These are phyloP conservation scores for Heteronetta atricapilla DNA, from an alignment of 2,113 vertebrate genomes.

Conservation along the genomic window DNA sequence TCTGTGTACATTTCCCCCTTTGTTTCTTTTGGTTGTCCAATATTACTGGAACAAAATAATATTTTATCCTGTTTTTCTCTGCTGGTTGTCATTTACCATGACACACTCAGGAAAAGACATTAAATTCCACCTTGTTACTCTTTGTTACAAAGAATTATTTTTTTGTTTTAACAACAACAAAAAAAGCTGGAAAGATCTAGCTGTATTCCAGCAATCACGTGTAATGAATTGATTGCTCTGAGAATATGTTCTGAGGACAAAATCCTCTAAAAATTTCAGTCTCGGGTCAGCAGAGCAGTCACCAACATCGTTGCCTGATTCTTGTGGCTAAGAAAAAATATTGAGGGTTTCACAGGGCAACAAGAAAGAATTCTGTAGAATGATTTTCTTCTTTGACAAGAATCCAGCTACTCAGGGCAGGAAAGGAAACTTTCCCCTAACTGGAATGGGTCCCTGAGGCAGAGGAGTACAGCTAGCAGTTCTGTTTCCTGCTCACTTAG, in stretches of 20 bases:
- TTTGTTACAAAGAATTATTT: neutral
- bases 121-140: neutral
- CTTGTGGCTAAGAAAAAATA: neutral
- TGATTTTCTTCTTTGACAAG: neutral
- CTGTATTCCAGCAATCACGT: neutral
- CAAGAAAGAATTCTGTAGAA: neutral
- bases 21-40: neutral
- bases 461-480: neutral
- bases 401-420: neutral
- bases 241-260: neutral
- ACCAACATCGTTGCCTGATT: neutral
- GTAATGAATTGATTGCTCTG: neutral
- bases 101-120: neutral
- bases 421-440: neutral
- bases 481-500: neutral
- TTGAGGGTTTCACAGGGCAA: neutral
- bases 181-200: neutral
- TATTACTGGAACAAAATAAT: too few relatives aligned
- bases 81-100: neutral
- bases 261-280: neutral
- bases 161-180: neutral
- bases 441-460: neutral
- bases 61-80: neutral
- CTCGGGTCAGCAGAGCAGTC: neutral
- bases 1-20: accelerated